A percentile compares a stretch with the other conserved stretches of the same genome.
These are phyloP conservation scores for Drosophila albomicans DNA, from an alignment of 1,140 invertebrate species.

Conservation along the genomic window DNA sequence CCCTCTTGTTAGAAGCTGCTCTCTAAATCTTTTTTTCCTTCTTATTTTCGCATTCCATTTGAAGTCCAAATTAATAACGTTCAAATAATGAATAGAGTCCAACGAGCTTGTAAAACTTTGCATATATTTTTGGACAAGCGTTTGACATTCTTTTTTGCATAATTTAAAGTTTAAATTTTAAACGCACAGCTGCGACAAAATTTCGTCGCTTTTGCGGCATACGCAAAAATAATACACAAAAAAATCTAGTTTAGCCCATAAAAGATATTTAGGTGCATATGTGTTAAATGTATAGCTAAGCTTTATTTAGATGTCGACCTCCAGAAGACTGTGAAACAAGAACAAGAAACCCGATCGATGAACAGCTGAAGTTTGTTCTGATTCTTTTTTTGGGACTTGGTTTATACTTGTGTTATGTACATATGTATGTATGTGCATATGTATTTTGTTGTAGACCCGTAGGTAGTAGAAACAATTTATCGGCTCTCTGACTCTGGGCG, in stretches of 20 bases:
- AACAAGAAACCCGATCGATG: slow-evolving; percentile 41
- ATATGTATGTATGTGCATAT: too few species aligned
- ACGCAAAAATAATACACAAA: slow-evolving; percentile 4
- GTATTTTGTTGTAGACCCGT: slow-evolving; percentile 17
- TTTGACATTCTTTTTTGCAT: slow-evolving; percentile 37
- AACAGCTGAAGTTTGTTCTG: slow-evolving; percentile 30
- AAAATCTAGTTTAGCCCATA: slow-evolving; percentile 41
- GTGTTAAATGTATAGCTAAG: slow-evolving; percentile 27
- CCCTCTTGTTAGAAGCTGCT: background rate
- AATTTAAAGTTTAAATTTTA: too few species aligned
- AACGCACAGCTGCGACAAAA: slow-evolving; percentile 39
- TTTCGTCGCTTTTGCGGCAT: background rate
- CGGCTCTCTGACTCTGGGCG: slow-evolving; percentile 36
- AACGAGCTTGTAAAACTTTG: slow-evolving; percentile 9
- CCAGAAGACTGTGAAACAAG: slow-evolving; percentile 30
- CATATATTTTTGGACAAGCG: slow-evolving; percentile 28
- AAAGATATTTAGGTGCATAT: slow-evolving; percentile 16
- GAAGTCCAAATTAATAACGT: slow-evolving; percentile 20
- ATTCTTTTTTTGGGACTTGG: slow-evolving; percentile 7
- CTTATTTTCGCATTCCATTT: slow-evolving; percentile 11
- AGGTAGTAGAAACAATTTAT: slow-evolving; percentile 43
- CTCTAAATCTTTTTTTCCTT: background rate
- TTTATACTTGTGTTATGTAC: background rate
- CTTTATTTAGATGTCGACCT: slow-evolving; percentile 33
- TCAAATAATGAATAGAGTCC: background rate